These are phyloP conservation scores for Tromatobia lineatoria DNA, from an alignment of 2,888 invertebrate genomes.

Conservation along the genomic window DNA sequence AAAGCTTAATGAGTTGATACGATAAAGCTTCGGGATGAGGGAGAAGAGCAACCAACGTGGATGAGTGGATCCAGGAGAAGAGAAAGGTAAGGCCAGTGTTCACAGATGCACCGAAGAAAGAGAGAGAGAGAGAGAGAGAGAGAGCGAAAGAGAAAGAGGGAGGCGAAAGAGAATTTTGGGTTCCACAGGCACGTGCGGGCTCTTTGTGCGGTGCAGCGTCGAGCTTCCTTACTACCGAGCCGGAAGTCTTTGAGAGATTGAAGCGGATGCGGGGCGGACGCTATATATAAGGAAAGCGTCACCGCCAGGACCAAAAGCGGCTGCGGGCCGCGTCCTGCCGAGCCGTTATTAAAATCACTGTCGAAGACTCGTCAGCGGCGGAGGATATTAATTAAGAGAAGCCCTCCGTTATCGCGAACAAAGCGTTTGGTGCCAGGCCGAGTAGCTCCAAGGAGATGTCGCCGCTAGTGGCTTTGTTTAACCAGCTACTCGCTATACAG, in stretches of 20 bases:
- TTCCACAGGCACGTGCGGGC: constrained; percentile 40
- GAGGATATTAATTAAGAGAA: constrained; percentile 66
- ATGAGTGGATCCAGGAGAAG: constrained; percentile 2
- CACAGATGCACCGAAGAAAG: constrained; percentile 16
- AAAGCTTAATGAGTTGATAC: constrained; percentile 69
- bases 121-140: background rate
- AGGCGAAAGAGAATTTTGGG: constrained; percentile 32
- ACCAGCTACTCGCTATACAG: background rate
- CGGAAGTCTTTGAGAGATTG: constrained; percentile 58
- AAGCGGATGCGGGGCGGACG: constrained; percentile 13
- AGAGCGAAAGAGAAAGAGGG: constrained; percentile 9
- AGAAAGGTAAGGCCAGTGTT: constrained; percentile 4
- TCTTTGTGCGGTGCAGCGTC: constrained; percentile 28
- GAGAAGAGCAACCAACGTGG: constrained; percentile 5
- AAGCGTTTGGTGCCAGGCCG: constrained; percentile 41
- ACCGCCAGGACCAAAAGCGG: constrained; percentile 21
- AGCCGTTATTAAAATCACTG: constrained; percentile 64
- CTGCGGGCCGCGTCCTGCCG: constrained; percentile 21
- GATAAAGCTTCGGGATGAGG: constrained; percentile 60
- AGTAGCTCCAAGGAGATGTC: background rate
- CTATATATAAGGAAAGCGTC: background rate
- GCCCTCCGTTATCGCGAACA: constrained; percentile 52
- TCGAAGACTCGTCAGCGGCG: constrained; percentile 60
- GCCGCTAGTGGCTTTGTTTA: constrained; percentile 22
- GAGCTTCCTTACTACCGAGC: background rate